Evolutionary conservation across 2,797 vertebrate genomes (phyloP), one percentile per base, ranked within the genome.

Genomic region (Delichon dasypus): DNA sequence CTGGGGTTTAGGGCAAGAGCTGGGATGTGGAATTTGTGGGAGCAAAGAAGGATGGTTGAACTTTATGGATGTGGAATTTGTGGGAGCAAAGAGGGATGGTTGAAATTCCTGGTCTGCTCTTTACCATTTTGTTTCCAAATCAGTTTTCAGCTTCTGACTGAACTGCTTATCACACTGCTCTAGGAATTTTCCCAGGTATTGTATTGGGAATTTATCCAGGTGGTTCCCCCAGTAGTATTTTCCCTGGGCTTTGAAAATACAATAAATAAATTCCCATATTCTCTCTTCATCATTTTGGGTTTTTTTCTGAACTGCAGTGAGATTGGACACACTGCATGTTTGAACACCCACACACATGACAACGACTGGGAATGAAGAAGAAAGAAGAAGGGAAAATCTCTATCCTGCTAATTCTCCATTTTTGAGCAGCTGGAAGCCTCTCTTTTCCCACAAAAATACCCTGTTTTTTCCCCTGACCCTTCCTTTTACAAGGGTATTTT

Each of bases 401-500:
- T 25, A 55, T 47, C 32, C 15, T 82, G 20, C 13, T 66, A 9
- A 7, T 51, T 47, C 81, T 58, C 53, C 11, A 5, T 11, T 65
- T 73, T 19, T 58, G 64, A 94, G 55, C 34, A 32, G 44, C 32
- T 85, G 38, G 32, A 65, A 65, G 45, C 40, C 10, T 7, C 11
- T 36, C 17, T 50, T 79, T 42, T 7, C 25, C 79, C 23, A 62
- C 23, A 40, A 70, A 14, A 83, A 54, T 66, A 60, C 22, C 25
- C 16, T 36, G 8, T 66, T 16, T 62, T 55, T 22, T 2, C 5
- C 3, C 7, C 3, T 3, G 10, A 29, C 13, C 4, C 7, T 8
- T 61, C 48, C 23, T 67, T 88, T 85, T 50, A 85, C 38, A 38
- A 79, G 7, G 18, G 3, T 86, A 27, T 80, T 77, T 74, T 67